These are phyloP conservation scores for Whitmania pigra DNA, from an alignment of 1,140 invertebrate genomes.

Conservation along the genomic window DNA sequence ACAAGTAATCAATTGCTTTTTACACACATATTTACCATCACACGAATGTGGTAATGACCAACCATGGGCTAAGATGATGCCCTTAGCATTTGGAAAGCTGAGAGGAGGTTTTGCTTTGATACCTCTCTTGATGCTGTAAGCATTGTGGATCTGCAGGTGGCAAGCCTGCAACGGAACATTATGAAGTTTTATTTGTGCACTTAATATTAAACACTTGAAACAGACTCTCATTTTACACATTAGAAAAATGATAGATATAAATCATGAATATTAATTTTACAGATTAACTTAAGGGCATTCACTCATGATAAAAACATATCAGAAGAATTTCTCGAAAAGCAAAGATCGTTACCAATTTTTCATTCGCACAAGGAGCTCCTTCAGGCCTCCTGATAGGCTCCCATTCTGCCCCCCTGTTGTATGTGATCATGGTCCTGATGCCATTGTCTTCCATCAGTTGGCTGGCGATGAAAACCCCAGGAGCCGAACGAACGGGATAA, in stretches of 20 bases:
- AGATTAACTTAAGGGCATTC: too few relatives aligned
- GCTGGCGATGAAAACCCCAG: slow-evolving; percentile 39
- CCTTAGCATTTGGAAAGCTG: slow-evolving; percentile 31
- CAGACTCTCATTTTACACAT: too few relatives aligned
- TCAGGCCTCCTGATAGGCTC: slow-evolving; percentile 31
- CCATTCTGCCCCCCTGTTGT: slow-evolving; percentile 39
- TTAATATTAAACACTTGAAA: too few relatives aligned
- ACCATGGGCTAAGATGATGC: slow-evolving; percentile 37
- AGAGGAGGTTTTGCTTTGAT: slow-evolving; percentile 31
- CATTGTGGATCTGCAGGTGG: slow-evolving; percentile 35
- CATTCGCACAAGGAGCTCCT: slow-evolving; percentile 32
- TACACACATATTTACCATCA: too few relatives aligned
- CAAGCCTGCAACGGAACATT: slow-evolving; percentile 25
- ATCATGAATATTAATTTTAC: too few relatives aligned
- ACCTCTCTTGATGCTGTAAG: slow-evolving; percentile 32
- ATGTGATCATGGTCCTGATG: slow-evolving; percentile 39
- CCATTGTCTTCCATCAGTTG: slow-evolving; percentile 37
- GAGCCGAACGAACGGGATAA: slow-evolving; percentile 27
- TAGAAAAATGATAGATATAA: too few relatives aligned
- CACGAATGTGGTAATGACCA: slow-evolving; percentile 15
- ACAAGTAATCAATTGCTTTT: too few relatives aligned
- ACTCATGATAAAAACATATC: too few relatives aligned
- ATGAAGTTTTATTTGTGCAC: too few relatives aligned
- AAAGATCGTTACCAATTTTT: slow-evolving; percentile 29
- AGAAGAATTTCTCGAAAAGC: too few relatives aligned